These are phyloP conservation scores for Phoxinus phoxinus DNA, from an alignment of 2,113 vertebrate species.

Conservation along the genomic window DNA sequence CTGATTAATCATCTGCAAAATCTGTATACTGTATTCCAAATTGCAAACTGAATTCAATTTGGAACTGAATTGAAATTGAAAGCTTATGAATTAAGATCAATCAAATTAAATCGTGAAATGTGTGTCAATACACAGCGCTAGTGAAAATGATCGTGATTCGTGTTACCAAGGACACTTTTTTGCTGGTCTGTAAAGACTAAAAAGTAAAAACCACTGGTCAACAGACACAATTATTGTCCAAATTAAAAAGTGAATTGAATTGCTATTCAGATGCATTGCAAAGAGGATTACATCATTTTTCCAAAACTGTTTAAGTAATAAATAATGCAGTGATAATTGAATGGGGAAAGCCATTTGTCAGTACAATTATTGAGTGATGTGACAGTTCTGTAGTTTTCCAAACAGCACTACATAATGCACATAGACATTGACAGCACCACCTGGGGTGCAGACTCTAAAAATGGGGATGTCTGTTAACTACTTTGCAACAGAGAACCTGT, in stretches of 20 bases:
- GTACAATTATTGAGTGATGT: not conserved
- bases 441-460: conserved; percentile 12
- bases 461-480: conserved; percentile 19
- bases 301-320: not conserved
- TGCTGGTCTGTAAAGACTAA: not conserved
- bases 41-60: no score
- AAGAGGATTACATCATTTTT: not conserved
- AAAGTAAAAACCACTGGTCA: not conserved
- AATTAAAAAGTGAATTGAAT: not conserved
- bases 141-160: not conserved
- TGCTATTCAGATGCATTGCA: not conserved
- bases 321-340: conserved; percentile 24
- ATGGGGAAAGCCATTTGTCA: conserved; percentile 19
- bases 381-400: not conserved
- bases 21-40: no score
- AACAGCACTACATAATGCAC: conserved; percentile 1
- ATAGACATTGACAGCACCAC: not conserved
- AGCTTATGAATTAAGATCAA: no score
- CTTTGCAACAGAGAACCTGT: conserved; percentile 16
- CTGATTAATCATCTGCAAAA: not conserved
- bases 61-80: no score
- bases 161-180: not conserved
- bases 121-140: no score
- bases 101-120: no score
- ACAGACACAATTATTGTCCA: not conserved